Base-by-base conservation (phyloP, 2,888 invertebrate genomes). In the Drosophila conformis region DNA sequence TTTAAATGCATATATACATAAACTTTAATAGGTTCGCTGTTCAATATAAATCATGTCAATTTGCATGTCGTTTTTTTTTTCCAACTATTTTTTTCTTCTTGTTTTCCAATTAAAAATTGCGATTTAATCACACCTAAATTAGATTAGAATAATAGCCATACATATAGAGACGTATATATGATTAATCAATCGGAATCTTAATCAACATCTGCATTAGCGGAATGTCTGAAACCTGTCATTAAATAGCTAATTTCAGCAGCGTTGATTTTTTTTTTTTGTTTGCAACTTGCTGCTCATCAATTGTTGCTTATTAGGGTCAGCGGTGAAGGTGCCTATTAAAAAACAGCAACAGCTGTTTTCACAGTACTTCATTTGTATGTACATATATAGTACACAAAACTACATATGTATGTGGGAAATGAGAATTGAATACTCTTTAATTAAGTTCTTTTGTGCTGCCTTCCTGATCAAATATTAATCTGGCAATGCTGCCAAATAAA, bases 11-110 rank as follows among this genome's bases (percentile, higher is more conserved):
- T 21, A 27, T 35, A 27, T 35, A 21, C 13, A 46, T 21, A 13
- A 21, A 72, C 42, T 64, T 78, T 67, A 69, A 77, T 69, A 72
- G 64, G 48, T 68, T 65, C 57, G 53, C 49, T 68, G 56, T 59
- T 81, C 65, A 72, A 58, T 60, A 51, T 62, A 77, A 58, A 58
- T 69, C 68, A 42, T 51, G 56, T 42, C 51, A 51, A 68, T 68
- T 67, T 67, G 31, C 57, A 27, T 52, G 48, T 57, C 42, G 25
- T 25, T 57, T 25, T 11, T n/a, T n/a, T 18, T 33, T 51, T 15
- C n/a, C 13, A 25, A 29, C 7, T 11, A 1, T 42, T 42, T 40
- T 42, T 46, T 46, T 2, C 2, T 25, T 25, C 25, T 15, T 6
- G 21, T 46, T 46, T 46, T 56, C 35, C 68, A 56, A 68, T 68